These are phyloP conservation scores for Aurelia aurita DNA, from an alignment of 30 jellyfish, hydroid and myxozoan species.

Conservation along the genomic window DNA sequence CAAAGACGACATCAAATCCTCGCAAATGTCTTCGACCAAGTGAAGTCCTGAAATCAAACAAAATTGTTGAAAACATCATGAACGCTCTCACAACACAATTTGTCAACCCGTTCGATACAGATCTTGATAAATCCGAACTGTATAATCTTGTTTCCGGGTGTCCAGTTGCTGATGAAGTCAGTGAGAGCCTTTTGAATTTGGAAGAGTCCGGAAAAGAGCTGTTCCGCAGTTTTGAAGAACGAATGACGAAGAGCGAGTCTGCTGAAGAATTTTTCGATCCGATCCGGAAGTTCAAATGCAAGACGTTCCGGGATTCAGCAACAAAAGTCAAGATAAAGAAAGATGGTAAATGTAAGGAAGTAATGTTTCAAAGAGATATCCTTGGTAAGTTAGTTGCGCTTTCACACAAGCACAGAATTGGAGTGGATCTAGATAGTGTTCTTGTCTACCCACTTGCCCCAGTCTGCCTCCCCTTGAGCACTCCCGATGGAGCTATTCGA, in stretches of 20 bases:
- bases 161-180: constrained; percentile 34
- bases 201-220: constrained; percentile 33
- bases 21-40: constrained; percentile 46
- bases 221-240: background rate
- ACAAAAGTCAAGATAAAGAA: constrained; percentile 16
- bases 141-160: constrained; percentile 42
- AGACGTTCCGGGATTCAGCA: constrained; percentile 24
- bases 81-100: constrained; percentile 10
- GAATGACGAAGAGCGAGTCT: constrained; percentile 3
- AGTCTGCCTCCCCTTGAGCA: background rate
- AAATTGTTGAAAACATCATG: constrained; percentile 12
- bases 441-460: constrained; percentile 59
- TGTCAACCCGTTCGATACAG: constrained; percentile 18
- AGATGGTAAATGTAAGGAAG: constrained; percentile 10
- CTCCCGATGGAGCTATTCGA: background rate
- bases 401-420: constrained; percentile 17
- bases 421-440: constrained; percentile 33
- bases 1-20: background rate
- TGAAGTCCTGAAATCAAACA: constrained; percentile 32
- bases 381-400: constrained; percentile 23
- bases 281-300: constrained; percentile 12
- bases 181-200: constrained; percentile 14
- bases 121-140: constrained; percentile 9
- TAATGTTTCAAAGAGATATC: constrained; percentile 44
- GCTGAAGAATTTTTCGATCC: constrained; percentile 30